Conservation (phyloP, 2,888 invertebrate species). For the Melanchra persicariae region DNA sequence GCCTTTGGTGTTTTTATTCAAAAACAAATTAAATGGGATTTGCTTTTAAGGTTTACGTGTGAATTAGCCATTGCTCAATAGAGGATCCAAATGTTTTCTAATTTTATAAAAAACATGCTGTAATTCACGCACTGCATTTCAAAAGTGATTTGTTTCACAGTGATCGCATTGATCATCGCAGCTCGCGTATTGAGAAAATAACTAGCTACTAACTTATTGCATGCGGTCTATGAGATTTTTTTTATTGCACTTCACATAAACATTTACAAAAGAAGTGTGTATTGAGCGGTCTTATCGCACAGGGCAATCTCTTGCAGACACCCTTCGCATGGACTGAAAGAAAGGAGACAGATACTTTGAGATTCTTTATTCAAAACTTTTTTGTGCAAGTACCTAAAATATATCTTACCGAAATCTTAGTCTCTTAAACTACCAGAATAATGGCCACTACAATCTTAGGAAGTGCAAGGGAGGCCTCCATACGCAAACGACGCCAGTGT, state of each 20-base stretch:
- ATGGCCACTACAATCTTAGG: slow-evolving; percentile 40
- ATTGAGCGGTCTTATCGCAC: too few relatives aligned
- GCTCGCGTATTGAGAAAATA: background rate
- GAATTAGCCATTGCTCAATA: background rate
- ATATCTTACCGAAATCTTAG: background rate
- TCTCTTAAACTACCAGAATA: slow-evolving; percentile 1
- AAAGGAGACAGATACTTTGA: background rate
- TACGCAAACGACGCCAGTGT: slow-evolving; percentile 50
- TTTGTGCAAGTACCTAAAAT: background rate
- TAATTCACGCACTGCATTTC: background rate
- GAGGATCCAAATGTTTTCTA: background rate
- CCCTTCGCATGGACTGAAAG: too few relatives aligned
- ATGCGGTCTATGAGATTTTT: too few relatives aligned
- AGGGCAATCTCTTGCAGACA: too few relatives aligned
- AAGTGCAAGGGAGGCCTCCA: slow-evolving; percentile 39
- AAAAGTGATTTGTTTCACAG: too few relatives aligned
- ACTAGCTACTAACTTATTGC: too few relatives aligned
- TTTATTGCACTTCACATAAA: too few relatives aligned
- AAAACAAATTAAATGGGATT: slow-evolving; percentile 27
- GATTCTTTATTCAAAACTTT: background rate
- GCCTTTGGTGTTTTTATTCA: slow-evolving; percentile 31
- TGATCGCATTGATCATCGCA: background rate
- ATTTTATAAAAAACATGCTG: background rate
- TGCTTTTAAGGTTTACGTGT: slow-evolving; percentile 1
- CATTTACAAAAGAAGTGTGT: too few relatives aligned